Percentiles rank a stretch among this genome's conserved stretches.
Evolutionary conservation across 2,888 invertebrate species (phyloP).

Genomic region (Timandra comae): DNA sequence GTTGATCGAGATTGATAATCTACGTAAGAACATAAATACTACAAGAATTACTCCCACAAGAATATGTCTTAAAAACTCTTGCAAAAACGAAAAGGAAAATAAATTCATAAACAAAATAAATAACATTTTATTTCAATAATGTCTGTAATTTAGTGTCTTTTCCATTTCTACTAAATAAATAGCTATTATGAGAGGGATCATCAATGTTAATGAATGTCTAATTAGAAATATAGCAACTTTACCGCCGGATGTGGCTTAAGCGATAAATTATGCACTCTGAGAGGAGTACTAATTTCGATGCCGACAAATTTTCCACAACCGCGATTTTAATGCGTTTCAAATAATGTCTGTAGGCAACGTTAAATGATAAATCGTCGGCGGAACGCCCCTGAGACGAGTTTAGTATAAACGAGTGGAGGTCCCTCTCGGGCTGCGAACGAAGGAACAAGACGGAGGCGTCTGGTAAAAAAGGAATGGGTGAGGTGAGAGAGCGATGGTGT

Average conservation of each 20-base stretch:
- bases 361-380: constrained; percentile 75
- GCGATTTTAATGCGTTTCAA: constrained; percentile 76
- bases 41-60: too few relatives aligned
- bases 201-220: constrained; percentile 61
- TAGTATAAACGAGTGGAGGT: constrained; percentile 58
- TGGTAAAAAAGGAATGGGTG: constrained; percentile 68
- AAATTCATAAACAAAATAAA: too few relatives aligned
- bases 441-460: constrained; percentile 59
- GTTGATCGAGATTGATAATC: too few relatives aligned
- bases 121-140: constrained; percentile 2
- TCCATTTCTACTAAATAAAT: not conserved
- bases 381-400: constrained; percentile 67
- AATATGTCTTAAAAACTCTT: too few relatives aligned
- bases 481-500: constrained; percentile 72
- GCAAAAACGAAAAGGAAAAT: too few relatives aligned
- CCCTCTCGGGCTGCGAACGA: constrained; percentile 42
- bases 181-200: constrained; percentile 30
- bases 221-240: constrained; percentile 58
- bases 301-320: constrained; percentile 74
- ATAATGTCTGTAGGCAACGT: constrained; percentile 75
- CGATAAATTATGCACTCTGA: constrained; percentile 71
- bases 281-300: constrained; percentile 73
- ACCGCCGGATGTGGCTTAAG: constrained; percentile 59
- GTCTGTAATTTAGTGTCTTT: too few relatives aligned
- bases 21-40: too few relatives aligned